Evolutionary conservation across 2,113 vertebrate species (phyloP), one percentile per base, ranked within the genome.

Genomic region (Oryzias curvinotus): DNA sequence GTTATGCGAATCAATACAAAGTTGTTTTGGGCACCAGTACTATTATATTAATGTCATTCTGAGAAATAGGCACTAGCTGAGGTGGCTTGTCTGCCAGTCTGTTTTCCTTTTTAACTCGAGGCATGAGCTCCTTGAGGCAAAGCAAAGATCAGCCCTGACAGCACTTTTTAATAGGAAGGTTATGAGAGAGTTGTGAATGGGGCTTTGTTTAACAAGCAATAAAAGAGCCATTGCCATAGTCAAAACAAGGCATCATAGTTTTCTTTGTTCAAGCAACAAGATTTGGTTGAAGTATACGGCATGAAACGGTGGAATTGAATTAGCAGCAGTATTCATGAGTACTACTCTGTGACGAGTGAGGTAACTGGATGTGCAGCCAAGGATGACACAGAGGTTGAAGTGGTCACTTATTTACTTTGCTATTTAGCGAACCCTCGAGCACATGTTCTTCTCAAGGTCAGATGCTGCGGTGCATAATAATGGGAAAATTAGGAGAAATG

Each of bases 11-110:
- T 91, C 89, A 90, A 91, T 90, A 87, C 85, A 89, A 91, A 89
- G 86, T 89, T 89, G 89, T 90, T 91, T 90, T 88, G 86, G 80
- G 85, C 80, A 84, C 83, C 85, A 82, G 77, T 58, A 57, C 85
- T 89, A 88, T 91, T 88, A 88, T 89, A 89, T 91, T 90, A 89
- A 88, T 88, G 88, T 88, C 87, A 91, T 89, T 75, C 84, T 90
- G 88, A 91, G 87, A 82, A 90, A 89, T 87, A 89, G 87, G 79
- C 81, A 74, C 62, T 82, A 73, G 82, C 84, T 85, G 84, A 87
- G 88, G 82, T 90, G 84, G 85, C 81, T 86, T 82, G 80, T 86
- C 75, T 82, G 72, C 66, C 81, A 69, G 84, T 52, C 74, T 79
- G 84, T 83, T 84, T 82, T 85, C 83, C 82, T 73, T 74, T 83